Conservation (phyloP, 1,140 invertebrate species). For the Euborellia annulipes region DNA sequence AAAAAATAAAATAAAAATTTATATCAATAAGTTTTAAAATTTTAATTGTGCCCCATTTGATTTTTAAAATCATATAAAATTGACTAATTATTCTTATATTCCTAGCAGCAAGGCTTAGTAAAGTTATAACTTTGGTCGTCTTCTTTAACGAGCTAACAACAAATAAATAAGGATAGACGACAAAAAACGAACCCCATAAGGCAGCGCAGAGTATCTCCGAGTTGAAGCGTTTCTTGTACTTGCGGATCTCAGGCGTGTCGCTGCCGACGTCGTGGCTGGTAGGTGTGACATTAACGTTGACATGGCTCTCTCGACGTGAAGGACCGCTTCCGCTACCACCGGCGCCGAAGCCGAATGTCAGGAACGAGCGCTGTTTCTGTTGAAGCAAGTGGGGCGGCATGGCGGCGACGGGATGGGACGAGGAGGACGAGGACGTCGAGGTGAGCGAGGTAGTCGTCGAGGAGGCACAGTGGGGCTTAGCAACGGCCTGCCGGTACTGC, state of each 20-base stretch:
- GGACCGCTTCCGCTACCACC: constrained; percentile 37
- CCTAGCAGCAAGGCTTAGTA: too few relatives aligned
- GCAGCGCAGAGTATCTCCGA: constrained; percentile 98
- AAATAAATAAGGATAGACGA: not conserved
- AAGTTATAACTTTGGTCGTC: too few relatives aligned
- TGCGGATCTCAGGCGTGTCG: constrained; percentile 96
- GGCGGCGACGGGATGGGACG: too few relatives aligned
- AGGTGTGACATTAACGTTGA: constrained; percentile 94
- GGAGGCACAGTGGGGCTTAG: constrained; percentile 29
- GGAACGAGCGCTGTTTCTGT: constrained; percentile 93
- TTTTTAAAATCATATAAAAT: too few relatives aligned
- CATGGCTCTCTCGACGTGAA: constrained; percentile 75
- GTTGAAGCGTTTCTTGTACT: constrained; percentile 96
- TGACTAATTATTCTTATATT: too few relatives aligned
- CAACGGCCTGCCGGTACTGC: constrained; percentile 59
- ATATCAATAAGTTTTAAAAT: constrained; percentile 2
- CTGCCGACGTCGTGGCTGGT: constrained; percentile 77
- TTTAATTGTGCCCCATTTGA: constrained; percentile 4
- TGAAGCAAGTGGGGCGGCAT: constrained; percentile 44
- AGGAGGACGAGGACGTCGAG: too few relatives aligned
- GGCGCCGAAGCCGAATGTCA: constrained; percentile 92
- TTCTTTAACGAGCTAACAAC: constrained; percentile 1
- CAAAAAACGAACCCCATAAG: constrained; percentile 67
- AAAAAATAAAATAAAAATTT: constrained; percentile 8
- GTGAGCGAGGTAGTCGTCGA: constrained; percentile 24